Base-by-base conservation (phyloP, 1,140 invertebrate species). In the Limonius californicus region DNA sequence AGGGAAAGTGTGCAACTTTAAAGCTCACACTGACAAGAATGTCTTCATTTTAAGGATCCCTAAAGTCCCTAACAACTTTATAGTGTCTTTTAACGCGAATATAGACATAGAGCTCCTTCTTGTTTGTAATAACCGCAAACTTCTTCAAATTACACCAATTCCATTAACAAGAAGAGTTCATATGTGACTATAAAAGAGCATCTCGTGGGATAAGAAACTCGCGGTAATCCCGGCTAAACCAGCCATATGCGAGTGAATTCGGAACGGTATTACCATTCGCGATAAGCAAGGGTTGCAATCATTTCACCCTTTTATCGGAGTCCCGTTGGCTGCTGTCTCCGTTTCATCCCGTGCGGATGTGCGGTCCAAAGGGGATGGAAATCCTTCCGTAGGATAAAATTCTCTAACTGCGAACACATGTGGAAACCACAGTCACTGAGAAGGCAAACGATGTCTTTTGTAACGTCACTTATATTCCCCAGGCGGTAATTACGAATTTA, bases 201-300 rank as follows among this genome's bases (percentile, higher is more conserved):
- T 66, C 62, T 59, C 57, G 11, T n/a, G 56, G 62, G 62, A 61
- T 66, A 66, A 67, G 67, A 54, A 68, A 68, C 59, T 68, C 43
- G 21, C 65, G 62, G 66, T 68, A 64, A 68, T 68, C 67, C 64
- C 45, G 58, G 61, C 60, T 61, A 64, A 68, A 54, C 67, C 56
- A 16, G 65, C 65, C 65, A 66, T 66, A 66, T 64, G 62, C 62
- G 59, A 64, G 65, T 66, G 61, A 66, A 64, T 68, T 64, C 45
- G 55, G 62, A 62, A 59, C 27, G 62, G 42, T 62, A 66, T 66
- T 68, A 66, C 66, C 54, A 65, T 62, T 62, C 60, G 63, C 58
- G 67, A 66, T 66, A 68, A 66, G 62, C 56, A 68, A 67, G 65
- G 64, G 67, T 66, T 62, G 61, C 45, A 12, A 50, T 50, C 45